These are phyloP conservation scores for Chrysaora quinquecirrha DNA, from an alignment of 30 jellyfish, hydroid and myxozoan species.

Conservation along the genomic window DNA sequence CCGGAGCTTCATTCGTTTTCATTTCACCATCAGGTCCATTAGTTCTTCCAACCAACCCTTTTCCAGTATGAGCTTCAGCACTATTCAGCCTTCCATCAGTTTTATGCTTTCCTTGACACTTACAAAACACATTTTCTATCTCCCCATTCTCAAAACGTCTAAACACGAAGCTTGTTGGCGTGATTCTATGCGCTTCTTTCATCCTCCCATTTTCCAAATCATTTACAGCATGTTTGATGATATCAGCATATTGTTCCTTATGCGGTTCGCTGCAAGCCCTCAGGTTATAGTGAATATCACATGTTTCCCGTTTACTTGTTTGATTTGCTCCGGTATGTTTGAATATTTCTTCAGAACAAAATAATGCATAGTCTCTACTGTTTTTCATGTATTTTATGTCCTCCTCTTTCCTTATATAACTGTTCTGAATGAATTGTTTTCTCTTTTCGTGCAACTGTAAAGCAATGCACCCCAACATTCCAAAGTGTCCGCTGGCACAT, in stretches of 20 bases:
- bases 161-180: slow-evolving; percentile 33
- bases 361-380: slow-evolving; percentile 25
- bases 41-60: too few relatives aligned
- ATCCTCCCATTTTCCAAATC: slow-evolving; percentile 22
- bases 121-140: slow-evolving; percentile 15
- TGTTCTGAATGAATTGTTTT: neutral
- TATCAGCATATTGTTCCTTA: slow-evolving; percentile 35
- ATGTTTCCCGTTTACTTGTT: slow-evolving; percentile 7
- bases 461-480: slow-evolving; percentile 62
- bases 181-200: slow-evolving; percentile 10
- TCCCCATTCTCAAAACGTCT: slow-evolving; percentile 8
- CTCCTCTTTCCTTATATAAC: slow-evolving; percentile 9
- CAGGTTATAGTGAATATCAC: neutral
- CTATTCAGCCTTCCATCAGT: too few relatives aligned
- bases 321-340: slow-evolving; percentile 1
- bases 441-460: slow-evolving; percentile 44
- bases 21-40: neutral
- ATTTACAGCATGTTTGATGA: slow-evolving; percentile 35
- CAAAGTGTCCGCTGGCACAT: slow-evolving; percentile 14
- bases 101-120: slow-evolving; percentile 7
- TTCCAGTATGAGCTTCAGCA: too few relatives aligned
- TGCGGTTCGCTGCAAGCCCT: slow-evolving; percentile 29
- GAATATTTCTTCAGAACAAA: slow-evolving; percentile 41
- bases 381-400: slow-evolving; percentile 10
- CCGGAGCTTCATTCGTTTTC: neutral